These are phyloP conservation scores for Cryptocephalus primarius DNA, from an alignment of 2,888 invertebrate genomes.

Conservation along the genomic window DNA sequence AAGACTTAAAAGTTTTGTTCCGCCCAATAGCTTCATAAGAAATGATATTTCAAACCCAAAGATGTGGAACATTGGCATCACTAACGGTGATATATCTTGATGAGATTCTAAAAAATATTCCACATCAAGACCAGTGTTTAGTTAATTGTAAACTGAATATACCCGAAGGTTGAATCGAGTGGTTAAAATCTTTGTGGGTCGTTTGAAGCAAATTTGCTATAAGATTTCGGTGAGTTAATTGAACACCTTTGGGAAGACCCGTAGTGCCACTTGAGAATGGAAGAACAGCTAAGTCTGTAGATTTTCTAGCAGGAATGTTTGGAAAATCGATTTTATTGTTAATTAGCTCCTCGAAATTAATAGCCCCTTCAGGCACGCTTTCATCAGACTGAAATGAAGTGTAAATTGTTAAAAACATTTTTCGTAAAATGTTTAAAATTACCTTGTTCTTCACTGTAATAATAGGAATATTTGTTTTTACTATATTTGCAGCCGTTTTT, in stretches of 20 bases:
- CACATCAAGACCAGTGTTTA: neutral
- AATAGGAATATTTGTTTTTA: no score
- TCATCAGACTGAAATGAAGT: conserved; percentile 8
- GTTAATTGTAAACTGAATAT: neutral
- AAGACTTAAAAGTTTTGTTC: conserved; percentile 56
- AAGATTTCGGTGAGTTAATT: conserved; percentile 43
- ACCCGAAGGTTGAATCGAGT: conserved; percentile 10
- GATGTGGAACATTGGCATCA: conserved; percentile 78
- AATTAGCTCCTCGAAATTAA: conserved; percentile 9
- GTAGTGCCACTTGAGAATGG: conserved; percentile 85
- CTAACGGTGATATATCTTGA: conserved; percentile 55
- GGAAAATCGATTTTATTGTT: conserved; percentile 35
- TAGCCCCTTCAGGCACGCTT: conserved; percentile 8
- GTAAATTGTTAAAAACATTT: no score
- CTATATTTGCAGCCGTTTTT: no score
- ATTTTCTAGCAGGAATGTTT: conserved; percentile 37
- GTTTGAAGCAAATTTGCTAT: conserved; percentile 17
- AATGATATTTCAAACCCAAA: conserved; percentile 59
- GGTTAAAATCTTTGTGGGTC: conserved; percentile 7
- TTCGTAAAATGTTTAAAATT: no score
- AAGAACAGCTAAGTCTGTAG: conserved; percentile 50
- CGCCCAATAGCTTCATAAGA: conserved; percentile 46
- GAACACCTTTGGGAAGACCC: conserved; percentile 68
- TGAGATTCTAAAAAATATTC: conserved; percentile 32
- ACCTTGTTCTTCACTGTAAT: no score